Conservation (phyloP, 1,140 invertebrate genomes). For the Micrasema minimum region DNA sequence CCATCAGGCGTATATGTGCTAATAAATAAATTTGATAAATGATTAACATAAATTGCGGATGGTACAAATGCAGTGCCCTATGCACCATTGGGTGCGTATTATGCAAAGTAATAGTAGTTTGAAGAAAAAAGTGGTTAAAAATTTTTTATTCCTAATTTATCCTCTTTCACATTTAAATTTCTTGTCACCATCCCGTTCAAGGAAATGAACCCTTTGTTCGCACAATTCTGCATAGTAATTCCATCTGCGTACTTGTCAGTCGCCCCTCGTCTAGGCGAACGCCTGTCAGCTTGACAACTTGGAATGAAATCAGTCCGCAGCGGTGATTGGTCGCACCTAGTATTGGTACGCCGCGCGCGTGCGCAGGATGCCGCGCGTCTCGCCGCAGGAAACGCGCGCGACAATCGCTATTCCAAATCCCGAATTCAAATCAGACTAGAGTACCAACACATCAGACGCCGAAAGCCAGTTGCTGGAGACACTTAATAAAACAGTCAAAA, state of each 20-base stretch:
- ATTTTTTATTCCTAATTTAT: background rate
- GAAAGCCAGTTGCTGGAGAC: background rate
- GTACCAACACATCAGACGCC: no score
- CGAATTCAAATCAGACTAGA: slow-evolving; percentile 32
- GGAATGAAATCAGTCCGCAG: slow-evolving; percentile 40
- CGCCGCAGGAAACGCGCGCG: slow-evolving; percentile 48
- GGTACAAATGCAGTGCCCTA: no score
- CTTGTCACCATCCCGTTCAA: no score
- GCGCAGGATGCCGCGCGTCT: slow-evolving; percentile 48
- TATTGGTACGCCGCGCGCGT: slow-evolving; percentile 37
- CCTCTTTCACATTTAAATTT: background rate
- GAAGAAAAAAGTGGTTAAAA: no score
- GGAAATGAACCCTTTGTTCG: background rate
- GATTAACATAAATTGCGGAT: no score
- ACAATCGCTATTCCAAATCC: slow-evolving; percentile 41
- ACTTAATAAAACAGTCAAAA: background rate
- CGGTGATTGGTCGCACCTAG: background rate
- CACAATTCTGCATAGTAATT: background rate
- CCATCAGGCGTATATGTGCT: no score
- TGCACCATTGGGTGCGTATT: no score
- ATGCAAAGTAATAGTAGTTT: no score
- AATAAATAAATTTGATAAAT: no score
- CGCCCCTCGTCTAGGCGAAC: slow-evolving; percentile 27
- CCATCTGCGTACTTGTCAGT: slow-evolving; percentile 17
- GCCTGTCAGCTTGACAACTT: slow-evolving; percentile 29